phyloP scores from a whole-genome alignment of 2,888 invertebrate genomes.

The Acanthococcus lagerstroemiae region DNA sequence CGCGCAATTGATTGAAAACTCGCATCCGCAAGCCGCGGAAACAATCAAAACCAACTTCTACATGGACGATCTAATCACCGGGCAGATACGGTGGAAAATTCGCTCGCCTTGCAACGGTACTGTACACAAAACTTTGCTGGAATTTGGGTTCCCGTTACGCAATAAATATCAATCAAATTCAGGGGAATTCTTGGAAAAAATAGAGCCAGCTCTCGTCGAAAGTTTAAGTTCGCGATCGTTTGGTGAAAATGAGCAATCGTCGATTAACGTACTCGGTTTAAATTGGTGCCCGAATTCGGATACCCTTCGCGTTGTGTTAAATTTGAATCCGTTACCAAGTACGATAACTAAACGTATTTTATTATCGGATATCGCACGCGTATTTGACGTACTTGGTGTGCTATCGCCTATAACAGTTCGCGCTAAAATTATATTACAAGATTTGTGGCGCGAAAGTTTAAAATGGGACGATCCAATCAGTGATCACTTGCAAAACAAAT shows the following conservation, averaged over 20 bases:
- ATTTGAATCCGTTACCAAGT: background rate
- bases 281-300: constrained; percentile 33
- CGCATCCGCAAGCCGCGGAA: constrained; percentile 27
- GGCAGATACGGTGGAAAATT: constrained; percentile 33
- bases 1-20: constrained; percentile 34
- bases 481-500: background rate
- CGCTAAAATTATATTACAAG: constrained; percentile 35
- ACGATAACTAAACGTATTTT: constrained; percentile 33
- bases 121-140: constrained; percentile 28
- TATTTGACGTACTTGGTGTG: constrained; percentile 37
- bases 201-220: constrained; percentile 13
- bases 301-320: background rate
- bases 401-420: constrained; percentile 35
- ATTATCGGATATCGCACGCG: constrained; percentile 33
- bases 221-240: background rate
- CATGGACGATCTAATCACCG: constrained; percentile 39
- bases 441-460: constrained; percentile 34
- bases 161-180: constrained; percentile 37
- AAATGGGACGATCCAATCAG: constrained; percentile 36
- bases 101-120: constrained; percentile 32
- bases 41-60: constrained; percentile 38
- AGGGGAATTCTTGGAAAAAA: background rate
- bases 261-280: constrained; percentile 10
- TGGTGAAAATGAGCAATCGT: background rate
- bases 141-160: constrained; percentile 28